These are phyloP conservation scores for Eolophus roseicapilla DNA, from an alignment of 2,113 vertebrate genomes.

Conservation along the genomic window DNA sequence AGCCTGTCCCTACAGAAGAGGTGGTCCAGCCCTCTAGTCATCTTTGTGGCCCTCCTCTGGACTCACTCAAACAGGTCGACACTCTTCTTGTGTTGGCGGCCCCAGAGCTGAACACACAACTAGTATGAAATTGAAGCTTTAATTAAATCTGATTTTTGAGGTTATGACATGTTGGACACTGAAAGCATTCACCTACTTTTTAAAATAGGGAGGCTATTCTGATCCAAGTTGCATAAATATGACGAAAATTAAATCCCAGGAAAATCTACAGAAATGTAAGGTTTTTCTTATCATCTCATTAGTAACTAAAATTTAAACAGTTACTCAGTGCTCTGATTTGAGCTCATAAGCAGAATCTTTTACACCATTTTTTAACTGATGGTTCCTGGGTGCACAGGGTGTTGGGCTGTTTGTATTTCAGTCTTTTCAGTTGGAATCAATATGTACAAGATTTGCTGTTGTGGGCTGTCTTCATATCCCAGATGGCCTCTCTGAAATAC, in stretches of 20 bases:
- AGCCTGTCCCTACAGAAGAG: neutral
- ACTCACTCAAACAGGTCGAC: neutral
- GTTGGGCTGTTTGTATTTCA: neutral
- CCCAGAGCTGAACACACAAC: neutral
- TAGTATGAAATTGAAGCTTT: neutral
- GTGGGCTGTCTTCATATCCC: neutral
- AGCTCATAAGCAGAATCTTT: neutral
- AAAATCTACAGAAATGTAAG: neutral
- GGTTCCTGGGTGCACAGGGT: neutral
- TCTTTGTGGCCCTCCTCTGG: neutral
- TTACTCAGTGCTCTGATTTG: neutral
- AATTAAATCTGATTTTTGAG: neutral
- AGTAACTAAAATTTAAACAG: neutral
- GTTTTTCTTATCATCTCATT: neutral
- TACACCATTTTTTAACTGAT: neutral
- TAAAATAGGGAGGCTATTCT: neutral
- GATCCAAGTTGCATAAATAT: neutral
- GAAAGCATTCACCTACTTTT: neutral
- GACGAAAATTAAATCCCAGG: neutral
- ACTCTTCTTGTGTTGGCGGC: neutral
- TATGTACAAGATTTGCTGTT: neutral
- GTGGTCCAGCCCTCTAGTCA: neutral
- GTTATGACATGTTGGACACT: neutral
- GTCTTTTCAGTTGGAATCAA: neutral
- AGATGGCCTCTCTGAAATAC: constrained; percentile 17